Base-by-base conservation (phyloP, 2,113 vertebrate genomes). In the Turnix velox region DNA sequence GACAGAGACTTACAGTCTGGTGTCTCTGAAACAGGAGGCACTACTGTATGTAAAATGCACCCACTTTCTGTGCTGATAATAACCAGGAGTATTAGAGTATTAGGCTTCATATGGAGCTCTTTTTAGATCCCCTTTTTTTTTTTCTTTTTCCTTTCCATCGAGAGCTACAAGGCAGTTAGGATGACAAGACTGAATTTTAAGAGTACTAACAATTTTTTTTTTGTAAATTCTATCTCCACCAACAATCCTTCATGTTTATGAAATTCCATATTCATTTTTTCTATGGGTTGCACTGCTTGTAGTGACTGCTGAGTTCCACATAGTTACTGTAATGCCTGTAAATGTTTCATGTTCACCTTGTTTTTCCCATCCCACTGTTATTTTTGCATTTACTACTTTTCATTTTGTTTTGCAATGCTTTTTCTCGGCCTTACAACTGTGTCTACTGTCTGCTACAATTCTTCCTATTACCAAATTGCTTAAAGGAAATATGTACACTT, bases 91-190 rank as follows among this genome's bases (percentile, higher is more conserved):
- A 24, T 7, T 25, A 46, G 23, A 66, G 10, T 16, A 16, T n/a
- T n/a, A n/a, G n/a, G n/a, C n/a, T n/a, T n/a, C 3, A 4, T 2
- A 30, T 2, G 7, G 2, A 5, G 15, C 10, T 42, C 6, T 52
- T 68, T 39, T 40, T 22, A 61, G 77, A 51, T 57, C 3, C 3
- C 57, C 17, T 23, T 12, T 25, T 17, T 1, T 8, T 10, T 12
- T 39, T 39, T 37, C 49, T 19, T 15, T 7, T 8, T 3, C 1
- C 51, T 19, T 42, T 58, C n/a, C 8, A 11, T 7, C 40, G 19
- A 71, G 42, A n/a, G 18, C 8, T 65, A 80, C 37, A 45, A 48
- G 17, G 45, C 39, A 49, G 73, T 83, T 37, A 61, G 15, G 42
- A 65, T 52, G 61, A 4, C 8, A 55, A 66, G 52, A 3, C 0